Conservation (phyloP, 2,113 vertebrate species). For the Paralichthys olivaceus region DNA sequence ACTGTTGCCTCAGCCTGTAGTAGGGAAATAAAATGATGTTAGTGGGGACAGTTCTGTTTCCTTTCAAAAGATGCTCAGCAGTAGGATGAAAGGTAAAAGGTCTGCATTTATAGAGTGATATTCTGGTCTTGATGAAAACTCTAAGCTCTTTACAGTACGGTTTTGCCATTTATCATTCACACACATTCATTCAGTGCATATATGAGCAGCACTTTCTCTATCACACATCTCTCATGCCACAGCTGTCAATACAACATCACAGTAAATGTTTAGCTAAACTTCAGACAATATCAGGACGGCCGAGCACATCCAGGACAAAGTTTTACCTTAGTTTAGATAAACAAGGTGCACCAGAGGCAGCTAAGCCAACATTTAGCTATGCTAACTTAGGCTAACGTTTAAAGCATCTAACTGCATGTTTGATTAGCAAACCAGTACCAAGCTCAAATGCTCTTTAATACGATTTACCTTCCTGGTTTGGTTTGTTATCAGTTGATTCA, state of each 20-base stretch:
- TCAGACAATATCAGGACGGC: too few species aligned
- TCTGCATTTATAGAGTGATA: too few species aligned
- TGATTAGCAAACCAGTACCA: not conserved
- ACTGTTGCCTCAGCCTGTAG: constrained; percentile 27
- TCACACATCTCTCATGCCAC: too few species aligned
- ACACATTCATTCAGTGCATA: too few species aligned
- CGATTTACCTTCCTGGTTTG: not conserved
- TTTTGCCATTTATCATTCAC: too few species aligned
- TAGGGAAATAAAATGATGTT: constrained; percentile 14
- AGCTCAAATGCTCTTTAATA: not conserved
- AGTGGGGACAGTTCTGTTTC: not conserved
- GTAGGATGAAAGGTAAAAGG: too few species aligned
- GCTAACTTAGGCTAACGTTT: not conserved
- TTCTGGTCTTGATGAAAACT: too few species aligned
- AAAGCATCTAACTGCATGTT: not conserved
- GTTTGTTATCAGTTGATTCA: not conserved
- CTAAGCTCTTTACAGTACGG: too few species aligned
- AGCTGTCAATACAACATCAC: too few species aligned
- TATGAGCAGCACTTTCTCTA: too few species aligned
- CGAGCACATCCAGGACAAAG: not conserved
- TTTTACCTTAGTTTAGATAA: not conserved
- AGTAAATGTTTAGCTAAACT: not conserved
- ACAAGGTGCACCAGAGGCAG: not conserved
- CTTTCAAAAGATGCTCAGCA: not conserved
- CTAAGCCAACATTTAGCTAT: constrained; percentile 11